Evolutionary conservation across 2,113 vertebrate species (phyloP).

Genomic region (Montifringilla adamsi): DNA sequence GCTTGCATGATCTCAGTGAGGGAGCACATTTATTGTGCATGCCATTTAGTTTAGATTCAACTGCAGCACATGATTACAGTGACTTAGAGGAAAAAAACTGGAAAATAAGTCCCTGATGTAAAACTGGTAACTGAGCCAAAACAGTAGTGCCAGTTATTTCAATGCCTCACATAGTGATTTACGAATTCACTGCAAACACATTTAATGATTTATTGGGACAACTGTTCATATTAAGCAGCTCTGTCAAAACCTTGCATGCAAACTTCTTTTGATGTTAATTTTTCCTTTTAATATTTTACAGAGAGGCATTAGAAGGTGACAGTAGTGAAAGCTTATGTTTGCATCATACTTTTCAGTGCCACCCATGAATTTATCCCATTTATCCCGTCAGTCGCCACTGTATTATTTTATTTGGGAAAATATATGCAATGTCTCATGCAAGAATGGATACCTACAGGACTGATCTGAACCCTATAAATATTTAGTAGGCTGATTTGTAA

Average conservation of each 20-base stretch:
- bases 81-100: constrained; percentile 64
- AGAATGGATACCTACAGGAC: constrained; percentile 6
- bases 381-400: constrained; percentile 8
- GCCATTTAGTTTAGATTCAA: constrained; percentile 70
- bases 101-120: constrained; percentile 79
- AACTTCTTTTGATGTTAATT: constrained; percentile 37
- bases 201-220: constrained; percentile 54
- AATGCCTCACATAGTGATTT: constrained; percentile 62
- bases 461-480: neutral
- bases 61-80: constrained; percentile 69
- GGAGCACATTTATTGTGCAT: constrained; percentile 64
- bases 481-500: neutral
- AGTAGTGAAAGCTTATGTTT: neutral
- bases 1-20: constrained; percentile 59
- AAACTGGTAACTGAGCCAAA: constrained; percentile 73
- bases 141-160: constrained; percentile 81
- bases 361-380: constrained; percentile 12
- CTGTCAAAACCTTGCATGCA: constrained; percentile 25
- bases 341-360: neutral
- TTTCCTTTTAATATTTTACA: constrained; percentile 41
- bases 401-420: constrained; percentile 56
- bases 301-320: neutral
- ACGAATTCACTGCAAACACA: constrained; percentile 57
- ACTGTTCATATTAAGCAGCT: constrained; percentile 38
- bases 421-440: constrained; percentile 18